Percentiles rank a stretch among this genome's conserved stretches.
Conservation (phyloP, 2,797 vertebrate species). For the Cetoscarus ocellatus region DNA sequence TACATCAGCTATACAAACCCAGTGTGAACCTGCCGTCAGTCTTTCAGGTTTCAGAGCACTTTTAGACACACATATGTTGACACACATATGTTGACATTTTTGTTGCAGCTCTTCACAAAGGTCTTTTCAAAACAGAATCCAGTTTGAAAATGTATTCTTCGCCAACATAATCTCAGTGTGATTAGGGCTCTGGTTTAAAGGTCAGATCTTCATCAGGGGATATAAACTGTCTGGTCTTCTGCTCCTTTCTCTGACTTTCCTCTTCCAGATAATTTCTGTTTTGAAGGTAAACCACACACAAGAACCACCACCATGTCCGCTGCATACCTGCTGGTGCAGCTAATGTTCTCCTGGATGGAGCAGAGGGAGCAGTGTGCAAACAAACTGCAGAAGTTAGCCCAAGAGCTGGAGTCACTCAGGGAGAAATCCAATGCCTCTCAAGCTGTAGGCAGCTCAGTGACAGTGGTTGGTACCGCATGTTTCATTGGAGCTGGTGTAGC, state of each 20-base stretch:
- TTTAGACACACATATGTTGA: too few species aligned
- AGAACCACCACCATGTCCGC: slow-evolving; percentile 7
- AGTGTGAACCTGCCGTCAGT: too few species aligned
- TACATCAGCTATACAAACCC: too few species aligned
- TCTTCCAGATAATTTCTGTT: not conserved
- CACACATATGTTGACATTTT: too few species aligned
- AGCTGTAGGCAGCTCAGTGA: not conserved
- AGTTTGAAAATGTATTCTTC: too few species aligned
- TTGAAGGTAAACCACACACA: not conserved
- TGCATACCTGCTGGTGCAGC: slow-evolving; percentile 1
- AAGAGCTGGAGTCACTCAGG: slow-evolving; percentile 10
- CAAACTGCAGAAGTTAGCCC: slow-evolving; percentile 1
- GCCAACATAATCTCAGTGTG: too few species aligned
- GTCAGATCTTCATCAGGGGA: too few species aligned
- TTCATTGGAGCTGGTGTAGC: not conserved
- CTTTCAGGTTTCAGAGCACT: too few species aligned
- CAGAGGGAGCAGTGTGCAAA: not conserved
- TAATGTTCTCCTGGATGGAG: slow-evolving; percentile 17
- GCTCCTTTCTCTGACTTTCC: not conserved
- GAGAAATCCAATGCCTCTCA: not conserved
- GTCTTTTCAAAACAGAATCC: too few species aligned
- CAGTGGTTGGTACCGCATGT: not conserved
- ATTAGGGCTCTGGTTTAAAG: too few species aligned
- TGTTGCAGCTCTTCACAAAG: too few species aligned
- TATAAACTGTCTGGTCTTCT: too few species aligned